phyloP scores from a whole-genome alignment of 2,113 vertebrate species.

The Indri indri region DNA sequence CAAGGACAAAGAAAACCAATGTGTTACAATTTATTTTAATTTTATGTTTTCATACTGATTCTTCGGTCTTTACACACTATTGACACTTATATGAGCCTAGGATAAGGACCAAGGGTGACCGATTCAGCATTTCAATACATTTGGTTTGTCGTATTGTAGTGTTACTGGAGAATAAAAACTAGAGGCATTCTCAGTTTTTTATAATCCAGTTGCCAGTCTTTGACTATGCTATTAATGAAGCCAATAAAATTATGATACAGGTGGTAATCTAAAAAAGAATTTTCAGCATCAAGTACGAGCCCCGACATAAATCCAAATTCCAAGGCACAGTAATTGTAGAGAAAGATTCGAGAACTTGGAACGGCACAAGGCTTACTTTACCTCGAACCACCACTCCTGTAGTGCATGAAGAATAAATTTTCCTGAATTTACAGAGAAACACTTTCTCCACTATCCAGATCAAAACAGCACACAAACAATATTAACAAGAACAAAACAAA shows the following conservation, averaged over 20 bases:
- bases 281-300: not conserved
- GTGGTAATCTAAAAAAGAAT: not conserved
- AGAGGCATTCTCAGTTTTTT: not conserved
- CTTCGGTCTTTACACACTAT: not conserved
- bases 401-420: not conserved
- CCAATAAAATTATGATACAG: not conserved
- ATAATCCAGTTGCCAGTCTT: not conserved
- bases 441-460: not conserved
- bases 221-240: not conserved
- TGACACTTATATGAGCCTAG: not conserved
- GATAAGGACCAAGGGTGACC: not conserved
- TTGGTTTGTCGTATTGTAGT: not conserved
- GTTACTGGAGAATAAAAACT: not conserved
- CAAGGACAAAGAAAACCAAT: not conserved
- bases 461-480: not conserved
- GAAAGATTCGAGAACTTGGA: not conserved
- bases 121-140: not conserved
- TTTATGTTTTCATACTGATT: not conserved
- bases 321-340: not conserved
- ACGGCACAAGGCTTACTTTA: not conserved
- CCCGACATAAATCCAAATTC: not conserved
- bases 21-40: not conserved
- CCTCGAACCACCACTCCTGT: not conserved
- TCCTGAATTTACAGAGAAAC: not conserved
- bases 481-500: not conserved